A percentile compares a stretch with the other conserved stretches of the same genome.
phyloP scores from a whole-genome alignment of 1,140 invertebrate genomes.

The Drosophila ambigua region DNA sequence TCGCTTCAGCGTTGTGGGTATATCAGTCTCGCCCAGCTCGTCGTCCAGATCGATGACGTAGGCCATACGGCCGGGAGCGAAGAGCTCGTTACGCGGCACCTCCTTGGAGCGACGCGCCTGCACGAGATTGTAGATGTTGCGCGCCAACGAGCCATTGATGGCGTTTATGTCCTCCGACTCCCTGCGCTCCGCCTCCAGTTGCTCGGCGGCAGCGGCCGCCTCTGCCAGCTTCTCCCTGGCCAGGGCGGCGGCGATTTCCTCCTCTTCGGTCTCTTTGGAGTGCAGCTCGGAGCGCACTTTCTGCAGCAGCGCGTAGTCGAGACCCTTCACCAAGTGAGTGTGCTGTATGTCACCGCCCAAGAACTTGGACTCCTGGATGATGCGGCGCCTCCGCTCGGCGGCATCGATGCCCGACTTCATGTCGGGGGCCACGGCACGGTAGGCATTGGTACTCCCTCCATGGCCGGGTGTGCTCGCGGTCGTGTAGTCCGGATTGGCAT shows the following conservation, averaged over 20 bases:
- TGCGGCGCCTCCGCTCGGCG: slow-evolving; percentile 96
- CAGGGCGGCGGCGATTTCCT: slow-evolving; percentile 93
- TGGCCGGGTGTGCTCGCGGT: slow-evolving; percentile 89
- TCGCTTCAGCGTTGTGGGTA: slow-evolving; percentile 97
- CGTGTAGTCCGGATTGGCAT: slow-evolving; percentile 92
- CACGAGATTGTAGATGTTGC: slow-evolving; percentile 90
- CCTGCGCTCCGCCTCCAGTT: slow-evolving; percentile 78
- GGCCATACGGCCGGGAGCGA: slow-evolving; percentile 97
- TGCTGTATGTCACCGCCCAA: slow-evolving; percentile 99
- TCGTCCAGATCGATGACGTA: slow-evolving; percentile 97
- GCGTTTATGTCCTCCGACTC: slow-evolving; percentile 88
- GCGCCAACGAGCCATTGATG: slow-evolving; percentile 91
- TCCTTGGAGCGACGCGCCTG: slow-evolving; percentile 87
- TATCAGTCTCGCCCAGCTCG: slow-evolving; percentile 93
- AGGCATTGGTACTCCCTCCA: slow-evolving; percentile 89
- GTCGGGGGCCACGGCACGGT: slow-evolving; percentile 97
- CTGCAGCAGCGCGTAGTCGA: slow-evolving; percentile 99
- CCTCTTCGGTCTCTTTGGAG: slow-evolving; percentile 89
- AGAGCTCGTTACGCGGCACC: slow-evolving; percentile 95
- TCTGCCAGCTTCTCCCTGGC: slow-evolving; percentile 89
- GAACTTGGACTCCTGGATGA: slow-evolving; percentile 99
- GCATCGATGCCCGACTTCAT: slow-evolving; percentile 96
- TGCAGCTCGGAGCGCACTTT: slow-evolving; percentile 95
- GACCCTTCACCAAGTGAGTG: slow-evolving; percentile 99
- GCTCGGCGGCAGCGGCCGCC: slow-evolving; percentile 87